phyloP scores from a whole-genome alignment of 1,140 invertebrate genomes.

The Nephotettix cincticeps region DNA sequence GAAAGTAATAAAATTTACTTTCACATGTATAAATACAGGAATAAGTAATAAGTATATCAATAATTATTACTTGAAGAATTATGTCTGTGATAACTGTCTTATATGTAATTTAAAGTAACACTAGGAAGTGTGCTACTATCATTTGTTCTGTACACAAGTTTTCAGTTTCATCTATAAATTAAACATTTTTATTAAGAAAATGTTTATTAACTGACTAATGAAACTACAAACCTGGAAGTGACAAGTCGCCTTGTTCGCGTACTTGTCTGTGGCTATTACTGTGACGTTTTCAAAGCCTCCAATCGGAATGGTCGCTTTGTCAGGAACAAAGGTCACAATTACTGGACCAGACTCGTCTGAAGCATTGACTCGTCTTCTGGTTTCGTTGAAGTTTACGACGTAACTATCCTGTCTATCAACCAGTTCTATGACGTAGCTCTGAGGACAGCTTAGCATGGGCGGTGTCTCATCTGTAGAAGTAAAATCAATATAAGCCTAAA shows the following conservation, averaged over 20 bases:
- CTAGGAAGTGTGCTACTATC: too few relatives aligned
- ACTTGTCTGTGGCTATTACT: slow-evolving; percentile 84
- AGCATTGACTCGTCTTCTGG: slow-evolving; percentile 78
- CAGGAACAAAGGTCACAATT: slow-evolving; percentile 77
- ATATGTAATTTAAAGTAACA: too few relatives aligned
- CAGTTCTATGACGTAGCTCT: slow-evolving; percentile 92
- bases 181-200: background rate
- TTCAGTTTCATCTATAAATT: too few relatives aligned
- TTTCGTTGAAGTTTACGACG: slow-evolving; percentile 90
- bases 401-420: slow-evolving; percentile 89
- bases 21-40: too few relatives aligned
- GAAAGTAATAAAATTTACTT: too few relatives aligned
- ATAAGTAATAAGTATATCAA: too few relatives aligned
- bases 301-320: slow-evolving; percentile 82
- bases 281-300: slow-evolving; percentile 94
- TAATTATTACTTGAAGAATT: too few relatives aligned
- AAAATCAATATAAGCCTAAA: too few relatives aligned
- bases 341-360: slow-evolving; percentile 90
- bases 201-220: background rate
- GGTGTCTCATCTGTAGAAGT: slow-evolving; percentile 87
- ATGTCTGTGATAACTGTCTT: too few relatives aligned
- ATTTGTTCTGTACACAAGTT: too few relatives aligned
- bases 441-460: slow-evolving; percentile 89
- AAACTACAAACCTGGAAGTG: slow-evolving; percentile 81
- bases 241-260: slow-evolving; percentile 86